Evolutionary conservation across 2,113 vertebrate genomes (phyloP).

Genomic region (Gasterosteus aculeatus): DNA sequence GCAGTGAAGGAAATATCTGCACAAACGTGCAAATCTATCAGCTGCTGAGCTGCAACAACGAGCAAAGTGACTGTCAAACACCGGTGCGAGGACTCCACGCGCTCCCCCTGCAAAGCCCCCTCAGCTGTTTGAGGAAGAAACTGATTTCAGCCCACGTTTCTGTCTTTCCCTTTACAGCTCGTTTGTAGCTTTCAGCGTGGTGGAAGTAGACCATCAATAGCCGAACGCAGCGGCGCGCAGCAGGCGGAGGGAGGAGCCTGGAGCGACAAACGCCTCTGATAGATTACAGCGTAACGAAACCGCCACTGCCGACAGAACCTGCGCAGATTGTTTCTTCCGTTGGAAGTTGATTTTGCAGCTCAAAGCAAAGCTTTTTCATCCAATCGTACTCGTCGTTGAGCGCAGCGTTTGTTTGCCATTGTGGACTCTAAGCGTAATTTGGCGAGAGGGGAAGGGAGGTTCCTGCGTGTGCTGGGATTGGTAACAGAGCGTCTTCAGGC

Average conservation of each 20-base stretch:
- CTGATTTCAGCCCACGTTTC: conserved; percentile 77
- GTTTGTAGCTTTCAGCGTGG: conserved; percentile 83
- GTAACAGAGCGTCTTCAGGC: background rate
- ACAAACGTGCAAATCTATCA: conserved; percentile 58
- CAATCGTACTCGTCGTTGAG: conserved; percentile 17
- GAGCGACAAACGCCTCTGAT: conserved; percentile 68
- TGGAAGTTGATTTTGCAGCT: conserved; percentile 41
- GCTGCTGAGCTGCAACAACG: conserved; percentile 45
- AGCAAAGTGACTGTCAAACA: conserved; percentile 60
- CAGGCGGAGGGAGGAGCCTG: conserved; percentile 81
- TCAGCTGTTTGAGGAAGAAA: conserved; percentile 79
- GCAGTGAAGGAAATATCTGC: conserved; percentile 34
- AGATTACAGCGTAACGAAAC: conserved; percentile 75
- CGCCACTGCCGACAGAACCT: conserved; percentile 72
- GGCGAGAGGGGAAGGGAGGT: conserved; percentile 12
- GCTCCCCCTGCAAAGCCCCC: conserved; percentile 54
- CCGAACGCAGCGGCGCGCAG: conserved; percentile 80
- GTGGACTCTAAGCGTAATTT: conserved; percentile 47
- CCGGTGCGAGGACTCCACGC: conserved; percentile 42
- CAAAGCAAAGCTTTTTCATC: conserved; percentile 48
- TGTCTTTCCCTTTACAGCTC: conserved; percentile 70
- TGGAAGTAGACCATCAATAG: conserved; percentile 94
- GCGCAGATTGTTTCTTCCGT: conserved; percentile 60
- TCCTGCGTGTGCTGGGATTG: conserved; percentile 6
- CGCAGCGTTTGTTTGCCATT: conserved; percentile 53